Evolutionary conservation across 2,888 invertebrate genomes (phyloP).

Genomic region (Drosophila silvestris): DNA sequence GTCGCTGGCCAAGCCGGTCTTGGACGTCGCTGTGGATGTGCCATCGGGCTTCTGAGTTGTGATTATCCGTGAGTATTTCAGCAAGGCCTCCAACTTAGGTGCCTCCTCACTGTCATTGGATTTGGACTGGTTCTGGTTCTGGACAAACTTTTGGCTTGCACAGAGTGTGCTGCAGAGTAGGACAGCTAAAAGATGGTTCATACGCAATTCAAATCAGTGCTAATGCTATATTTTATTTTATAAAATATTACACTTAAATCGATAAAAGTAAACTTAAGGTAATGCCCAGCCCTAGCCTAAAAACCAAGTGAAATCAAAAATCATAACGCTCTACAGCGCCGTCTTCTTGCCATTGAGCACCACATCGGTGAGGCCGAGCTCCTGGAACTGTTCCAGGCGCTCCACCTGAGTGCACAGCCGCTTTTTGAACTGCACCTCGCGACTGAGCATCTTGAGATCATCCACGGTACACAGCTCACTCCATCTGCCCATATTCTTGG

Average conservation of each 20-base stretch:
- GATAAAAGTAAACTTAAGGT: constrained; percentile 40
- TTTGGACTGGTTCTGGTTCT: background rate
- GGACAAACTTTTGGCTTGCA: constrained; percentile 6
- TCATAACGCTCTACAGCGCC: constrained; percentile 33
- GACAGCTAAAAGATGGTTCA: constrained; percentile 34
- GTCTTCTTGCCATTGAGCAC: constrained; percentile 65
- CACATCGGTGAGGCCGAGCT: constrained; percentile 61
- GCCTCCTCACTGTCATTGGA: constrained; percentile 17
- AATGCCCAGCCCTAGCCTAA: constrained; percentile 24
- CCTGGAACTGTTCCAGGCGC: constrained; percentile 64
- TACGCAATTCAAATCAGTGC: background rate
- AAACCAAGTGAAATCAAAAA: background rate
- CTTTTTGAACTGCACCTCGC: constrained; percentile 74
- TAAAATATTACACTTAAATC: constrained; percentile 62
- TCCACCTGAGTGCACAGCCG: constrained; percentile 66
- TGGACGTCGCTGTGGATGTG: constrained; percentile 2
- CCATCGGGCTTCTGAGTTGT: constrained; percentile 21
- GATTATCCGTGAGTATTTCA: background rate
- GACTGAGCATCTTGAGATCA: constrained; percentile 68
- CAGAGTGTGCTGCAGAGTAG: constrained; percentile 30
- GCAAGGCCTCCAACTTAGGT: constrained; percentile 18
- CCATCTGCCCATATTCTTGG: constrained; percentile 52
- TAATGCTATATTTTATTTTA: constrained; percentile 70
- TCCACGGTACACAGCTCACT: constrained; percentile 51
- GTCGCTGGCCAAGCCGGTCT: background rate